A percentile compares a stretch with the other conserved stretches of the same genome.
phyloP scores from a whole-genome alignment of 2,888 invertebrate species.

The Volucella inanis region DNA sequence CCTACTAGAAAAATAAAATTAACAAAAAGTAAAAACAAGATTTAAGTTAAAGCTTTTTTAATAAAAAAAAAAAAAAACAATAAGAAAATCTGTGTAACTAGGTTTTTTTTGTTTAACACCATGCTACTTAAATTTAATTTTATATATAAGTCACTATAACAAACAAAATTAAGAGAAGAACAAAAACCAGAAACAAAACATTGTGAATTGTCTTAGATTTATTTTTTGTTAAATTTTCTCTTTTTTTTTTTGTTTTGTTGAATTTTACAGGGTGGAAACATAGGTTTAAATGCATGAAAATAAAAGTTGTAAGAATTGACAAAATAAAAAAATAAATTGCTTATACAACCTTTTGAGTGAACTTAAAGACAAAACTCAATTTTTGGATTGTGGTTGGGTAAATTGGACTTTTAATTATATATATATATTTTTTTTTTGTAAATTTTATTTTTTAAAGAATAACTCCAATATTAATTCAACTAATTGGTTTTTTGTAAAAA shows the following conservation, averaged over 20 bases:
- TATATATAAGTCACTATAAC: constrained; percentile 18
- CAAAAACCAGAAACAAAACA: constrained; percentile 22
- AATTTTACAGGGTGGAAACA: constrained; percentile 49
- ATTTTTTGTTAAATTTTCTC: constrained; percentile 7
- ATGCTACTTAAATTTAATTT: constrained; percentile 57
- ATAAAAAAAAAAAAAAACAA: constrained; percentile 59
- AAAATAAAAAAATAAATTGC: constrained; percentile 12
- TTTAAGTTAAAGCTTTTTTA: constrained; percentile 22
- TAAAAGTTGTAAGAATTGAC: too few relatives aligned
- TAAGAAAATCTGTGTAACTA: constrained; percentile 23
- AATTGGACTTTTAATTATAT: constrained; percentile 5
- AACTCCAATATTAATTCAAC: constrained; percentile 40
- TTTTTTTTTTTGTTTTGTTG: constrained; percentile 32
- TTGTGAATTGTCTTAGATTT: constrained; percentile 8
- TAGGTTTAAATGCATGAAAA: constrained; percentile 46
- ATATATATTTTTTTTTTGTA: constrained; percentile 12
- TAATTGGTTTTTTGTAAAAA: constrained; percentile 47
- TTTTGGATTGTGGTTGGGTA: constrained; percentile 49
- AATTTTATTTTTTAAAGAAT: constrained; percentile 4
- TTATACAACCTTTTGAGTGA: constrained; percentile 45
- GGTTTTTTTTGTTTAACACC: constrained; percentile 49
- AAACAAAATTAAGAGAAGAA: constrained; percentile 30
- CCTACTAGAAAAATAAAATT: constrained; percentile 26
- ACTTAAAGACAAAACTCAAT: constrained; percentile 40
- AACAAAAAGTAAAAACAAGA: background rate